Percentiles rank a stretch among this genome's conserved stretches.
Evolutionary conservation across 2,797 vertebrate genomes (phyloP).

Genomic region (Carapus acus): DNA sequence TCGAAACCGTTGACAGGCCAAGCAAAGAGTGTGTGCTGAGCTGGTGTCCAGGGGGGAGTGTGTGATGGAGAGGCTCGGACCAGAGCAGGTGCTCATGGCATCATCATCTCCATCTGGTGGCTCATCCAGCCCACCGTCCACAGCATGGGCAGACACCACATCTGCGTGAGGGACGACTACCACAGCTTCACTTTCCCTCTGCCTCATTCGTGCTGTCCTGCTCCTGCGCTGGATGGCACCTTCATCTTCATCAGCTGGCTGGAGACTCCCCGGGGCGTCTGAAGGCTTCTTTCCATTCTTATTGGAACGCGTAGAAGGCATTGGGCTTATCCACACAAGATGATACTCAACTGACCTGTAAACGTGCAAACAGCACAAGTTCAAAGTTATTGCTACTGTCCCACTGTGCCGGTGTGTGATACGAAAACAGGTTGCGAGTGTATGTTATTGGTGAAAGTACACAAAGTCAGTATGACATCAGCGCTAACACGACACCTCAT

Average conservation of each 20-base stretch:
- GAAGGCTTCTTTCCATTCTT: constrained; percentile 12
- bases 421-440: no score
- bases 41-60: background rate
- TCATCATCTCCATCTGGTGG: constrained; percentile 23
- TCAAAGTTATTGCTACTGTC: no score
- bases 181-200: background rate
- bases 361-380: constrained; percentile 6
- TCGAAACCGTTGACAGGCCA: constrained; percentile 42
- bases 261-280: constrained; percentile 15
- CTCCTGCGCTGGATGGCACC: background rate
- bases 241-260: constrained; percentile 15
- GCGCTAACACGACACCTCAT: no score
- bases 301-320: constrained; percentile 29
- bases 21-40: constrained; percentile 29
- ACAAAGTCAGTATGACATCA: no score
- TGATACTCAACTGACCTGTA: constrained; percentile 47
- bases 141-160: background rate
- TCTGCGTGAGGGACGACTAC: fast-evolving
- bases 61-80: constrained; percentile 27
- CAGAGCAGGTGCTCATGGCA: constrained; percentile 48
- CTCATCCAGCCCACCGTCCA: constrained; percentile 19
- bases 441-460: no score
- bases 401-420: no score
- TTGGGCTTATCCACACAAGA: constrained; percentile 30
- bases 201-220: background rate